Conservation (phyloP, 2,113 vertebrate species). For the Centropus unirufus region DNA sequence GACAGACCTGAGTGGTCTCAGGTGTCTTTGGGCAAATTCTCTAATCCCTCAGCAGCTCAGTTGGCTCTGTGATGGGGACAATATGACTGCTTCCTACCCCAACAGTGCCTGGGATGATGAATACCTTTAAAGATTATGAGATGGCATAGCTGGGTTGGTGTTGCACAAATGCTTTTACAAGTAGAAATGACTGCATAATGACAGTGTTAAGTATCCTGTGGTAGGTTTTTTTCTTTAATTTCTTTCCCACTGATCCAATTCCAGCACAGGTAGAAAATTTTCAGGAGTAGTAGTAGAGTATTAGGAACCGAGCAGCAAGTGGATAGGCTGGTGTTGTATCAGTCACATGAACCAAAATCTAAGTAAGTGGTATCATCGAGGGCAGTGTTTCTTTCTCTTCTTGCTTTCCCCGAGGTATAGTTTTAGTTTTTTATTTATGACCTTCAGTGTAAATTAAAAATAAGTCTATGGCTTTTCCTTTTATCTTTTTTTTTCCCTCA, state of each 20-base stretch:
- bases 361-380: not conserved
- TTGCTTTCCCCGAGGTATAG: not conserved
- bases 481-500: not conserved
- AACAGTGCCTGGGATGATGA: not conserved
- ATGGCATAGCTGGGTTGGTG: not conserved
- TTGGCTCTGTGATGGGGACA: not conserved
- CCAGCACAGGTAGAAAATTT: not conserved
- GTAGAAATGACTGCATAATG: not conserved
- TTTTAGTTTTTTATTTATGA: not conserved
- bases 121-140: not conserved
- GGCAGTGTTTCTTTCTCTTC: too few species aligned
- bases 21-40: not conserved
- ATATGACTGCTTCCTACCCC: not conserved
- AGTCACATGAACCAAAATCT: not conserved
- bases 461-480: not conserved
- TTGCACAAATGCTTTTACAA: not conserved
- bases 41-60: not conserved
- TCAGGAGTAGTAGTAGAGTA: not conserved
- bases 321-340: not conserved
- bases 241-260: not conserved
- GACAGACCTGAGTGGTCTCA: not conserved
- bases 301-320: not conserved
- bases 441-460: not conserved
- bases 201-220: not conserved
- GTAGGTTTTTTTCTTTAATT: not conserved